phyloP scores from a whole-genome alignment of 1,140 invertebrate species.

The Drosophila erecta region DNA sequence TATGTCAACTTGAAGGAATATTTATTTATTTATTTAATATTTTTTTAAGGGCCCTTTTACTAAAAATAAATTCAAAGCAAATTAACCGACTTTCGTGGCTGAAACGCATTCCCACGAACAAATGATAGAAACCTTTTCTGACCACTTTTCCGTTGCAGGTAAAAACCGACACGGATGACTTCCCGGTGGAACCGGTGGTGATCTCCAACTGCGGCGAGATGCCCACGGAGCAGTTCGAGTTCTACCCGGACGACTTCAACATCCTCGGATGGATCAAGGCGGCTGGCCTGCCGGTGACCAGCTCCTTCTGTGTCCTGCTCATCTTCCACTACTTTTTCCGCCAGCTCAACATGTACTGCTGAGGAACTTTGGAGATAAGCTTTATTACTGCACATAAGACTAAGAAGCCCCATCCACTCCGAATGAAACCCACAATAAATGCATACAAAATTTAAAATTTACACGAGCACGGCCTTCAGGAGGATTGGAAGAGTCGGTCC shows the following conservation, averaged over 20 bases:
- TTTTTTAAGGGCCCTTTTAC: too few species aligned
- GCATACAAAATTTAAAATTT: too few species aligned
- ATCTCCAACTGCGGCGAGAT: conserved; percentile 89
- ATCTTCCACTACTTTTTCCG: conserved; percentile 92
- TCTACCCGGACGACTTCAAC: conserved; percentile 89
- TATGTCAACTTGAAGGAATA: too few species aligned
- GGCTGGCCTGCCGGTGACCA: conserved; percentile 89
- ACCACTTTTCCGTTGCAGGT: conserved; percentile 81
- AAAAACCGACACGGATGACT: conserved; percentile 90
- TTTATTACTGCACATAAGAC: conserved; percentile 37
- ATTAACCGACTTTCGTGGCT: too few species aligned
- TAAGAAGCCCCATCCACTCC: conserved; percentile 1
- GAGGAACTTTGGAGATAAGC: not conserved
- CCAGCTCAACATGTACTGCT: conserved; percentile 86
- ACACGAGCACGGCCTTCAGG: conserved; percentile 46
- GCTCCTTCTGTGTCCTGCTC: conserved; percentile 90
- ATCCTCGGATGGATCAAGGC: conserved; percentile 90
- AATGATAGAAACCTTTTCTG: not conserved
- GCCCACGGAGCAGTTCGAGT: conserved; percentile 87
- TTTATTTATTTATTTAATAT: too few species aligned
- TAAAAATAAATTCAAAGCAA: too few species aligned
- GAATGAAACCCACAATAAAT: conserved; percentile 26
- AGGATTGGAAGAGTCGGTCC: conserved; percentile 76
- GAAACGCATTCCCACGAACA: not conserved
- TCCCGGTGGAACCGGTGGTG: conserved; percentile 88